These are phyloP conservation scores for Anguilla pacifica DNA, from an alignment of 2,797 vertebrate genomes.

Conservation along the genomic window DNA sequence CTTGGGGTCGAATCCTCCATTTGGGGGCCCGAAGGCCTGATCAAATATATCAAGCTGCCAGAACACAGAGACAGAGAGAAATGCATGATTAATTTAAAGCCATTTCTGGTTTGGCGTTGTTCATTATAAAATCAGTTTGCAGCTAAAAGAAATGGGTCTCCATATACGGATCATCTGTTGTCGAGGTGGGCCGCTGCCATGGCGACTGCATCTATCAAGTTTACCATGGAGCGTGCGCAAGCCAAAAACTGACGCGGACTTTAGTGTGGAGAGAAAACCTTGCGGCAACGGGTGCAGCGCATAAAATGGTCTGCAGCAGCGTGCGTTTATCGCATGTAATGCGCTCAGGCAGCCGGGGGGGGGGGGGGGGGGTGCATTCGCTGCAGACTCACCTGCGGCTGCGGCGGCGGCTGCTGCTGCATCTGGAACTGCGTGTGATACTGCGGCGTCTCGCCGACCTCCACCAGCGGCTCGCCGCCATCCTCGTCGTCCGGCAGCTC, in stretches of 20 bases:
- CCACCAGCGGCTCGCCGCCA: constrained; percentile 87
- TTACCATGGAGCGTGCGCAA: not conserved
- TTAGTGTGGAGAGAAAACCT: not conserved
- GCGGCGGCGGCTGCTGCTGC: constrained; percentile 50
- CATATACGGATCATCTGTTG: not conserved
- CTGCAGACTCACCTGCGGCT: not conserved
- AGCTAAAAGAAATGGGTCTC: not conserved
- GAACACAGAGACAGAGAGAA: constrained; percentile 38
- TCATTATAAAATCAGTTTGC: not conserved
- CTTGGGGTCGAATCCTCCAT: constrained; percentile 88
- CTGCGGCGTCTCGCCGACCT: constrained; percentile 74
- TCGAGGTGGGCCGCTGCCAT: not conserved
- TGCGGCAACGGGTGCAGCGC: not conserved
- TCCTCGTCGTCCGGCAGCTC: constrained; percentile 78
- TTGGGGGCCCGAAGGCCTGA: constrained; percentile 88
- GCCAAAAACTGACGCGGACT: not conserved
- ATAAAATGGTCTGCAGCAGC: not conserved
- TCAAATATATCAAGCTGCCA: constrained; percentile 86
- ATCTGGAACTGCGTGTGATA: constrained; percentile 62
- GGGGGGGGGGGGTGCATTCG: too few species aligned
- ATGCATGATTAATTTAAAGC: not conserved
- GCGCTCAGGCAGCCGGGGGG: too few species aligned
- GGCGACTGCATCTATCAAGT: not conserved
- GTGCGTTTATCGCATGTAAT: too few species aligned
- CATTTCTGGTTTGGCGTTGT: not conserved